Conservation (phyloP, 2,888 invertebrate species). For the Dichetophora obliterata region DNA sequence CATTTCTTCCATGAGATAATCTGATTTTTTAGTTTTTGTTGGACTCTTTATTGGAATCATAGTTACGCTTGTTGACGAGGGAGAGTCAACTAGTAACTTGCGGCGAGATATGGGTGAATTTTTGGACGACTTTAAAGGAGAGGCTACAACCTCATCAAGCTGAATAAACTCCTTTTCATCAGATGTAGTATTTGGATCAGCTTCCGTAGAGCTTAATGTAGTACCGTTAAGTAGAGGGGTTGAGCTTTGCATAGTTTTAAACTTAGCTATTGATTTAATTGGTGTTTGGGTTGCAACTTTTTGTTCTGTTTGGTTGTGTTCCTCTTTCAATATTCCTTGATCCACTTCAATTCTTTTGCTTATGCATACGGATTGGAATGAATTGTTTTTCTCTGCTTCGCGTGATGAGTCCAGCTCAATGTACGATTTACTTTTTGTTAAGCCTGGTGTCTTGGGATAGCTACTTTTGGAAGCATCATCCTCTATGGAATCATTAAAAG, state of each 20-base stretch:
- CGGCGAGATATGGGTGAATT: no score
- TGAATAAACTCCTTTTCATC: neutral
- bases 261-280: constrained; percentile 39
- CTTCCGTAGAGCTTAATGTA: neutral
- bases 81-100: no score
- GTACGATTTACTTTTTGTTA: constrained; percentile 50
- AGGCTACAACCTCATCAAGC: neutral
- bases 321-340: neutral
- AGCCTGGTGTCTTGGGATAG: constrained; percentile 60
- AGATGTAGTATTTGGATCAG: neutral
- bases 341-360: neutral
- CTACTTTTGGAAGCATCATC: constrained; percentile 48
- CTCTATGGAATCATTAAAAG: constrained; percentile 48
- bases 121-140: no score
- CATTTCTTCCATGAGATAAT: no score
- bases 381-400: constrained; percentile 22
- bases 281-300: constrained; percentile 36
- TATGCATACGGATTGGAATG: constrained; percentile 24
- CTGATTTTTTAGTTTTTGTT: no score
- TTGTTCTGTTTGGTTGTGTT: neutral
- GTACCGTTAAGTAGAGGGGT: constrained; percentile 32
- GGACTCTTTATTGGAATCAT: no score
- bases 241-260: constrained; percentile 41
- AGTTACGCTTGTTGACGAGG: no score
- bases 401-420: constrained; percentile 42